Percentiles rank a stretch among this genome's conserved stretches.
Evolutionary conservation across 2,113 vertebrate genomes (phyloP).

Genomic region (Thymallus thymallus): DNA sequence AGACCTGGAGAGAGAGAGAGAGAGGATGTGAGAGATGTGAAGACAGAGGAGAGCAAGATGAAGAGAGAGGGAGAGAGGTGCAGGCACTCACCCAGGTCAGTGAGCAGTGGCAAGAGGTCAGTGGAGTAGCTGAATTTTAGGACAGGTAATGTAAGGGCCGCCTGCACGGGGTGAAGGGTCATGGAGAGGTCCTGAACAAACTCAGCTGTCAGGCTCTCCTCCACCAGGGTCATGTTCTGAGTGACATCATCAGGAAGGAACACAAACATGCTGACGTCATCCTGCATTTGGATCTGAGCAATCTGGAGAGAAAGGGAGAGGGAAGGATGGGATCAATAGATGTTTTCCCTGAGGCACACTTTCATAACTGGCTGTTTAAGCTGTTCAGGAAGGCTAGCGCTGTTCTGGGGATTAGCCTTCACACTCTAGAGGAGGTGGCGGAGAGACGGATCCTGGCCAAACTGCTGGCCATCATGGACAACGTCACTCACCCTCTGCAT

Average conservation of each 20-base stretch:
- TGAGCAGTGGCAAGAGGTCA: constrained; percentile 76
- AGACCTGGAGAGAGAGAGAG: constrained; percentile 68
- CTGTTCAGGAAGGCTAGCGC: too few species aligned
- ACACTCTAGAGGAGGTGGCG: too few species aligned
- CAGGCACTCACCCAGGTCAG: constrained; percentile 80
- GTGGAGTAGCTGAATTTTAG: constrained; percentile 80
- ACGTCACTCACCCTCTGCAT: too few species aligned
- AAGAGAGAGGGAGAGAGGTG: too few species aligned
- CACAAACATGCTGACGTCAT: constrained; percentile 85
- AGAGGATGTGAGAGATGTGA: not conserved
- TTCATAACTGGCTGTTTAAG: not conserved
- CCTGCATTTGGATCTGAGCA: constrained; percentile 84
- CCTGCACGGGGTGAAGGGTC: constrained; percentile 82
- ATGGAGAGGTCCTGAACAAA: constrained; percentile 91
- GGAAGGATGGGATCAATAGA: not conserved
- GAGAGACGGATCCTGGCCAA: too few species aligned
- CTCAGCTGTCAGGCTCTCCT: constrained; percentile 90
- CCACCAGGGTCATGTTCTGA: constrained; percentile 86
- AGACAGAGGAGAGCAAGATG: too few species aligned
- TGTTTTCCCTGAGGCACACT: not conserved
- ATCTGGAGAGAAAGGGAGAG: constrained; percentile 74
- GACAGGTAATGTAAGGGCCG: constrained; percentile 81
- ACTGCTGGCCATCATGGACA: too few species aligned
- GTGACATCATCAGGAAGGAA: constrained; percentile 86
- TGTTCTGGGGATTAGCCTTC: too few species aligned